Evolutionary conservation across 2,113 vertebrate genomes (phyloP), one percentile per base, ranked within the genome.

Genomic region (Phrynosoma platyrhinos): DNA sequence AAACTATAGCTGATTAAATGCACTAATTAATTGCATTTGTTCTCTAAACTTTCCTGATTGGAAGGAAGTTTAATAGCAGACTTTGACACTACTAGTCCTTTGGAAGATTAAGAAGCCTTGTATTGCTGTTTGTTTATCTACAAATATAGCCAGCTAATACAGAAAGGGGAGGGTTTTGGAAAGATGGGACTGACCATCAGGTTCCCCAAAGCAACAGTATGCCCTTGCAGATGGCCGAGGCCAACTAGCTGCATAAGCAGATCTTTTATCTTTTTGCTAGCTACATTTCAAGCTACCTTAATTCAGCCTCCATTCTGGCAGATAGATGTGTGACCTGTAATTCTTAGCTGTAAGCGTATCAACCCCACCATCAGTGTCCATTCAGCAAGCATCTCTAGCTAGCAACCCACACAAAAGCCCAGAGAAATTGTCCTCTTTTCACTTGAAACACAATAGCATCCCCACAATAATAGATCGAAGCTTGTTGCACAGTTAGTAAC

Each of bases 401-500:
- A 76, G 10, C 25, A 76, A n/a, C 30, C 32, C 62, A 74, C 13
- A 36, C 42, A 87, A 82, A 86, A n/a, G 27, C 36, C 18, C 27
- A 53, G 12, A 52, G 40, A 86, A 86, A 77, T 78, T 66, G 27
- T 10, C 18, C 3, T 78, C 16, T 79, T 79, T 75, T 78, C 75
- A 42, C 47, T 71, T 81, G 68, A 62, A 14, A 42, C 32, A 62
- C 69, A 74, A 81, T 8, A 30, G 72, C 14, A 87, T 81, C 74
- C 23, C 14, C 7, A 23, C 23, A n/a, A n/a, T 27, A 72, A 74
- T 16, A 81, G 52, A 74, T 81, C 74, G 81, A 81, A 75, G 36
- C 27, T 55, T 42, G 27, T 36, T 72, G 77, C 91, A 52, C 90
- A 91, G 53, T 92, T 91, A 93, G 92, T 92, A 95, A 94, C 91